Evolutionary conservation across 2,888 invertebrate species (phyloP).

Genomic region (Erpobdella octoculata): DNA sequence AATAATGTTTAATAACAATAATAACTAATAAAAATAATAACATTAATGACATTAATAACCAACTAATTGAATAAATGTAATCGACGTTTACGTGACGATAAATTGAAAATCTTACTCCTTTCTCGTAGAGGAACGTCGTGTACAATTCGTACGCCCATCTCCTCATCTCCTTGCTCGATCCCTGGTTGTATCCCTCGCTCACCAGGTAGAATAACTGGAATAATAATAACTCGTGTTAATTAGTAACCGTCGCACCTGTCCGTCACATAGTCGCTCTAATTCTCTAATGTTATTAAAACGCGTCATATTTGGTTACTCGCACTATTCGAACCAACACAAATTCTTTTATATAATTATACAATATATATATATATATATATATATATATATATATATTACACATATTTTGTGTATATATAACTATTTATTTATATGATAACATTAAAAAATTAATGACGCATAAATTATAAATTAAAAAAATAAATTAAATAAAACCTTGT

Average conservation of each 20-base stretch:
- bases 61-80: too few species aligned
- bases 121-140: conserved; percentile 67
- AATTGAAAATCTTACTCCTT: conserved; percentile 44
- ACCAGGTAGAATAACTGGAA: conserved; percentile 72
- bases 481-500: background rate
- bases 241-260: too few species aligned
- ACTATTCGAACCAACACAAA: too few species aligned
- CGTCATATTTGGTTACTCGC: too few species aligned
- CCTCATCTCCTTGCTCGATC: conserved; percentile 77
- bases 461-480: background rate
- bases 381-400: background rate
- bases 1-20: too few species aligned
- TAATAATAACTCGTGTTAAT: background rate
- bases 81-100: too few species aligned
- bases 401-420: too few species aligned
- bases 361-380: background rate
- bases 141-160: conserved; percentile 99
- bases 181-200: conserved; percentile 67
- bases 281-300: too few species aligned
- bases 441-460: background rate
- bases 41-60: background rate
- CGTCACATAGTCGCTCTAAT: too few species aligned
- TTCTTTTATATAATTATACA: too few species aligned
- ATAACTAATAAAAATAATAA: conserved; percentile 11
- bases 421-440: background rate